These are phyloP conservation scores for Sceloporus undulatus DNA, from an alignment of 2,113 vertebrate species.

Conservation along the genomic window DNA sequence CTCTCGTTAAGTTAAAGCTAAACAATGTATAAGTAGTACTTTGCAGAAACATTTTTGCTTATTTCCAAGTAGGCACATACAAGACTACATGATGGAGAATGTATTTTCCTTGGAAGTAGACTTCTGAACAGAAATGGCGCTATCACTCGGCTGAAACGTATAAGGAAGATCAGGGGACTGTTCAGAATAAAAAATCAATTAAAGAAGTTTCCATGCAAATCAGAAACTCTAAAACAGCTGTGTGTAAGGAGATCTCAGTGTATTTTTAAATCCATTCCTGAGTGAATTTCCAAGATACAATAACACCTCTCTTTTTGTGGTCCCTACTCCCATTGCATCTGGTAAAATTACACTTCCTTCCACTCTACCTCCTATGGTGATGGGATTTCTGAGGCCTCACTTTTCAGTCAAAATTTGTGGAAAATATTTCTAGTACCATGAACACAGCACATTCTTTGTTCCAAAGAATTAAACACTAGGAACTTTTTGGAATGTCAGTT, in stretches of 20 bases:
- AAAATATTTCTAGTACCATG: conserved; percentile 9
- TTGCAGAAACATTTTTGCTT: neutral
- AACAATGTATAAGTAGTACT: neutral
- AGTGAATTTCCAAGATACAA: conserved; percentile 28
- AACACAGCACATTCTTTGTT: conserved; percentile 32
- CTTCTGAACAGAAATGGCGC: neutral
- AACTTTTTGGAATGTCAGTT: fast-evolving
- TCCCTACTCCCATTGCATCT: neutral
- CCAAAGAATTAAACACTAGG: neutral
- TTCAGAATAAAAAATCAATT: neutral
- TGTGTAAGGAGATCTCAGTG: neutral
- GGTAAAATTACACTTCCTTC: conserved; percentile 34
- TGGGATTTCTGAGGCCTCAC: conserved; percentile 15
- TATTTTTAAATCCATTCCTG: conserved; percentile 5
- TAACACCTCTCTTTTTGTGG: neutral
- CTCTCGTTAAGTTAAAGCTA: neutral
- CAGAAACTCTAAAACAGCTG: neutral
- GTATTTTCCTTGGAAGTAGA: neutral
- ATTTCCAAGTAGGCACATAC: neutral
- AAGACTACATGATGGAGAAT: neutral
- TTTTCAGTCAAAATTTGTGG: conserved; percentile 35
- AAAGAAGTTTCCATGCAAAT: conserved; percentile 9
- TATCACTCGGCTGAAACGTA: neutral
- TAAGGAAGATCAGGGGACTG: conserved; percentile 1
- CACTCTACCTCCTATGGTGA: neutral